Conservation (phyloP, 2,797 vertebrate genomes). For the Sorex maritimensis region DNA sequence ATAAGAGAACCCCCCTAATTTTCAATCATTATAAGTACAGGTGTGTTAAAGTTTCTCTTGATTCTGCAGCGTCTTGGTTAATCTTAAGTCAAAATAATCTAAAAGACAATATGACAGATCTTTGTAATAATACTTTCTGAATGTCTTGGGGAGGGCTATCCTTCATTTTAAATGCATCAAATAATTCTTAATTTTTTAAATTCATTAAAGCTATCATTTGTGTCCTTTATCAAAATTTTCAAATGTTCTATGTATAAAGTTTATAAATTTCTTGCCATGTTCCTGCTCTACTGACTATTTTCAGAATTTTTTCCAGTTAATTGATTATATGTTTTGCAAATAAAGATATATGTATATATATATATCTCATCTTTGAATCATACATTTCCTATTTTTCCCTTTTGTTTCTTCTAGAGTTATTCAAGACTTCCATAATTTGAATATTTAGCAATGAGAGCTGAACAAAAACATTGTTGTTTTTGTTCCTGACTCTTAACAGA, state of each 20-base stretch:
- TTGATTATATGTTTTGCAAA: neutral
- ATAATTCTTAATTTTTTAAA: neutral
- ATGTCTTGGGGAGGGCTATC: neutral
- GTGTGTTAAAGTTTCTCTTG: too few species aligned
- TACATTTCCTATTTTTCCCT: neutral
- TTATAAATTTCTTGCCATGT: neutral
- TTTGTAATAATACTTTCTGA: neutral
- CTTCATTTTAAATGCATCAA: slow-evolving; percentile 1
- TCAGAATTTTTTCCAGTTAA: neutral
- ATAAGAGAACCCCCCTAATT: too few species aligned
- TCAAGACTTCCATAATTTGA: neutral
- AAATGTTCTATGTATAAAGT: neutral
- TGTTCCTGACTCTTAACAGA: neutral
- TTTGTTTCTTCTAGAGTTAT: slow-evolving; percentile 33
- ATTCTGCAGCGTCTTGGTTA: too few species aligned
- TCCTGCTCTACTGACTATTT: neutral
- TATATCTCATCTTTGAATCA: neutral
- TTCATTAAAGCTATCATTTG: neutral
- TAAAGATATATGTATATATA: neutral
- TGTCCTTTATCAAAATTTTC: slow-evolving; percentile 1
- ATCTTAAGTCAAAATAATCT: neutral
- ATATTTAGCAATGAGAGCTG: neutral
- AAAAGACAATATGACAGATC: neutral
- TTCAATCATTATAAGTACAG: too few species aligned
- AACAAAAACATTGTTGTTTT: too few species aligned